Conservation (phyloP, 2,888 invertebrate genomes). For the Microctonus brassicae region DNA sequence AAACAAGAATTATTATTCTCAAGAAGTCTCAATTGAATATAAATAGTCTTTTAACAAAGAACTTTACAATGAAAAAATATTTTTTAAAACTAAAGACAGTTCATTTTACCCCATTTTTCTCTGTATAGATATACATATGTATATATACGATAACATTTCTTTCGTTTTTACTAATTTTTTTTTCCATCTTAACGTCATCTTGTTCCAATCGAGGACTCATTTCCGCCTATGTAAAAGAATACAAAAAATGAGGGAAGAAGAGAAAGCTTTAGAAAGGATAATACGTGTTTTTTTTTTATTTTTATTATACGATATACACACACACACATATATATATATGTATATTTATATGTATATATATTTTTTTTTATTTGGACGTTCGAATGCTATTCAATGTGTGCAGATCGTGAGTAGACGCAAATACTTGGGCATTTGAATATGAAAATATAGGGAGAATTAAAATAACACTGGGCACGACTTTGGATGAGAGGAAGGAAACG, state of each 20-base stretch:
- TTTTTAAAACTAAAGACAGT: not conserved
- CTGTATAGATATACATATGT: not conserved
- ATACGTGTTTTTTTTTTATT: conserved; percentile 10
- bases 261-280: not conserved
- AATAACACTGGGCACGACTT: conserved; percentile 59
- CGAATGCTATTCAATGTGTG: conserved; percentile 47
- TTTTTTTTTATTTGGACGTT: not conserved
- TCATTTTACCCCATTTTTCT: not conserved
- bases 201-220: conserved; percentile 35
- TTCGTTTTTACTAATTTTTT: not conserved
- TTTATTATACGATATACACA: no score
- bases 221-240: conserved; percentile 26
- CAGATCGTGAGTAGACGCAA: conserved; percentile 13
- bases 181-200: conserved; percentile 24
- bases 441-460: conserved; percentile 63
- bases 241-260: not conserved
- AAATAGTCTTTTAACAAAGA: not conserved
- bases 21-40: conserved; percentile 3
- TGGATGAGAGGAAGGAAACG: conserved; percentile 16
- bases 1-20: not conserved
- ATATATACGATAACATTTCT: not conserved
- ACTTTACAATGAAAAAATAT: not conserved
- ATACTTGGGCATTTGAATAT: conserved; percentile 59
- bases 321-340: no score
- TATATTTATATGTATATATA: no score